Evolutionary conservation across 2,888 invertebrate species (phyloP), one percentile per base, ranked within the genome.

Genomic region (Pyrrhia umbra): DNA sequence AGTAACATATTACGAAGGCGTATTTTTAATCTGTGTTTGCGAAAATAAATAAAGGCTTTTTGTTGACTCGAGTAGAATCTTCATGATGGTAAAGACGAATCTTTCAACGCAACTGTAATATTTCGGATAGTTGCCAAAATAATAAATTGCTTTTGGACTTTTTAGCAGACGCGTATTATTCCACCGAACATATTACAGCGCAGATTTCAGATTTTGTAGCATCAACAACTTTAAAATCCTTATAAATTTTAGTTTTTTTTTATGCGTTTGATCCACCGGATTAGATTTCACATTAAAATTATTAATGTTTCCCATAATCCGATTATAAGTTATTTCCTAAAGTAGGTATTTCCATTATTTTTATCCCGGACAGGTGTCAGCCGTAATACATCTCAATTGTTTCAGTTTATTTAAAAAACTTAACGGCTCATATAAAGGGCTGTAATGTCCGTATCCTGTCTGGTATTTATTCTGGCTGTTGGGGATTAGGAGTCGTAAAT

Each of bases 401-500:
- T 83, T 82, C 67, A 83, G 85, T 87, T 85, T 84, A 84, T 83
- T 85, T 81, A 86, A 86, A 86, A 85, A 89, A 83, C 82, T 89
- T 85, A 86, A 89, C 88, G 84, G 81, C 86, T 86, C 85, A 81
- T 86, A 85, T 85, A 82, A 86, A 85, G 77, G 84, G 79, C 81
- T 79, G 81, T 82, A 86, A 85, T 83, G 86, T 84, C 82, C 87
- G 85, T 87, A 91, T 93, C 92, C 92, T 89, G 92, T 74, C 79
- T 70, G 71, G 78, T 78, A 88, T 89, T 85, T 89, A 90, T 90
- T 88, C 88, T 85, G 79, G 87, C 85, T 87, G 87, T 84, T 83
- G 71, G 79, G 87, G 87, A 89, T 92, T 89, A 90, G 83, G 82
- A 78, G 85, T 83, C 85, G 84, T 94, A 92, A 93, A 93, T 93